Percentiles rank a stretch among this genome's conserved stretches.
phyloP scores from a whole-genome alignment of 2,797 vertebrate species.

The Phalanger gymnotis region DNA sequence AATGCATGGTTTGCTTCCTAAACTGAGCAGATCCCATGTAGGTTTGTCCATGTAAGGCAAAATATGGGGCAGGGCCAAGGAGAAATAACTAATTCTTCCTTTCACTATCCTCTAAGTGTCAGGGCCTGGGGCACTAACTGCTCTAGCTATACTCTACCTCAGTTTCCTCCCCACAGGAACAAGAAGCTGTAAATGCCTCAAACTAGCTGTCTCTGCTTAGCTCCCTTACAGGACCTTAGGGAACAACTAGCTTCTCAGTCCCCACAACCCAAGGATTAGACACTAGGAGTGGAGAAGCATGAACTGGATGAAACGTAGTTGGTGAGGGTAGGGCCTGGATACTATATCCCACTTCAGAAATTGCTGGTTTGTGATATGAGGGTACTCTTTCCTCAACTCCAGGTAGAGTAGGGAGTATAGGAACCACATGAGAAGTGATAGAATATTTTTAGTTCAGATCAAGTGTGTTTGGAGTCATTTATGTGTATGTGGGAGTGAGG shows the following conservation, averaged over 20 bases:
- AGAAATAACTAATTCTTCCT: neutral
- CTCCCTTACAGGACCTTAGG: neutral
- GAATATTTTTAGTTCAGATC: constrained; percentile 15
- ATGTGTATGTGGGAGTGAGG: neutral
- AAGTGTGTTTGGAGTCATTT: neutral
- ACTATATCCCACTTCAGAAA: neutral
- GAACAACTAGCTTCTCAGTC: neutral
- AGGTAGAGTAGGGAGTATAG: neutral
- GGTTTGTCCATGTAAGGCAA: neutral
- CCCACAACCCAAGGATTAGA: neutral
- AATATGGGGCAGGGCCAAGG: neutral
- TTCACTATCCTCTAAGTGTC: neutral
- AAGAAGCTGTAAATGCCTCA: constrained; percentile 34
- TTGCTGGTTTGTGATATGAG: neutral
- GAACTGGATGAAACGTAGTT: neutral
- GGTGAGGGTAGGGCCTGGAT: neutral
- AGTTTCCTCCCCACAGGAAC: neutral
- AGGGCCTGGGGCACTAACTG: neutral
- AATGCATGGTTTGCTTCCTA: neutral
- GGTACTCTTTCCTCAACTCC: constrained; percentile 9
- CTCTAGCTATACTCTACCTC: neutral
- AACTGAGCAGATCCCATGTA: constrained; percentile 30
- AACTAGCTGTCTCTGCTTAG: neutral
- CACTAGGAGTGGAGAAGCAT: neutral
- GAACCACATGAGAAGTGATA: neutral